Percentiles rank a stretch among this genome's conserved stretches.
phyloP scores from a whole-genome alignment of 2,113 vertebrate species.

The Neoarius graeffei region DNA sequence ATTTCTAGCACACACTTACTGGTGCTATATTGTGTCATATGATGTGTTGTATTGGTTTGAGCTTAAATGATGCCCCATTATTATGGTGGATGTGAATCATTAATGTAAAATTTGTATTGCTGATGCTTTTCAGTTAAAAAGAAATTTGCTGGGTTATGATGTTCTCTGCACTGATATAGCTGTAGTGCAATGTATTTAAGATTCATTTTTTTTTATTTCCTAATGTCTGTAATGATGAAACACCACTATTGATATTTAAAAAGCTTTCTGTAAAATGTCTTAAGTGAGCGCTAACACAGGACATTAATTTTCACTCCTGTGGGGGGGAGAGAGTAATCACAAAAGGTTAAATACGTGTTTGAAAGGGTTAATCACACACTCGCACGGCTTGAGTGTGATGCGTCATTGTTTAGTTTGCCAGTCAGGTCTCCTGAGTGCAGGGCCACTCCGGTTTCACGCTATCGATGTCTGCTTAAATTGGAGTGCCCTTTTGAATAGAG shows the following conservation, averaged over 20 bases:
- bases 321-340: background rate
- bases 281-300: background rate
- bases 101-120: background rate
- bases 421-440: constrained; percentile 16
- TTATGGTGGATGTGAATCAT: background rate
- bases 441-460: constrained; percentile 44
- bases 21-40: too few relatives aligned
- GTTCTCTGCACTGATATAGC: background rate
- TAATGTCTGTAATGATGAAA: background rate
- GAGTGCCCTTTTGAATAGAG: constrained; percentile 40
- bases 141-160: background rate
- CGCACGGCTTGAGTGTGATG: background rate
- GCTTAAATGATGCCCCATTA: too few relatives aligned
- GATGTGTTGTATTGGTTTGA: too few relatives aligned
- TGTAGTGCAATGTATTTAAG: background rate
- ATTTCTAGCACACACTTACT: too few relatives aligned
- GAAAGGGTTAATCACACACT: background rate
- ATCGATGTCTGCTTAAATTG: constrained; percentile 41
- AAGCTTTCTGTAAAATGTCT: background rate
- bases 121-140: background rate
- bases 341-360: background rate
- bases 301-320: background rate
- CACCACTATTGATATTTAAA: background rate
- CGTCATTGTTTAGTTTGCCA: constrained; percentile 32
- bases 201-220: background rate